Conservation (phyloP, 1,140 invertebrate genomes). For the Euura lappo region DNA sequence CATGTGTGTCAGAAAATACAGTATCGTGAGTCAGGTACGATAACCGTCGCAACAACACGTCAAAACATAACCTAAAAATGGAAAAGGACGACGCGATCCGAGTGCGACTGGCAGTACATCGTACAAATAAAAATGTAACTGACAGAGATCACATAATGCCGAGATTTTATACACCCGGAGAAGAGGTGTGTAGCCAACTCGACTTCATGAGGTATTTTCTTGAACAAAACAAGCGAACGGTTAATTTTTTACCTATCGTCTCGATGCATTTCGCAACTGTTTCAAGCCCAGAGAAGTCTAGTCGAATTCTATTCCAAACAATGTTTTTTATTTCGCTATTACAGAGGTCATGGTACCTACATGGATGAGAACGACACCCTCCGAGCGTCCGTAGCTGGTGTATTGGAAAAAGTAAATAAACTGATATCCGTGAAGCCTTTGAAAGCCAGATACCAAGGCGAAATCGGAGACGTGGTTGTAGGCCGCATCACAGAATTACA, state of each 20-base stretch:
- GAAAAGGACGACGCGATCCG: neutral
- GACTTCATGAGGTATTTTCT: conserved; percentile 82
- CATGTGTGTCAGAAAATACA: too few species aligned
- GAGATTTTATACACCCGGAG: conserved; percentile 84
- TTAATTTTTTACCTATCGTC: conserved; percentile 2
- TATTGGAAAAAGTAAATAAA: conserved; percentile 94
- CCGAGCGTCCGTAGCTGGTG: conserved; percentile 91
- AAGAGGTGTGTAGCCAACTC: conserved; percentile 80
- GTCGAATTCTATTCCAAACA: conserved; percentile 11
- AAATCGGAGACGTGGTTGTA: conserved; percentile 97
- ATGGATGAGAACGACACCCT: conserved; percentile 78
- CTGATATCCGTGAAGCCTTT: conserved; percentile 89
- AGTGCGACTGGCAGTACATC: conserved; percentile 56
- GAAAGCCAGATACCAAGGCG: conserved; percentile 90
- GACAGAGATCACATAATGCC: conserved; percentile 62
- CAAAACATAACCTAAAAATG: neutral
- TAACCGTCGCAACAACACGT: too few species aligned
- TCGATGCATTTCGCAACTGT: too few species aligned
- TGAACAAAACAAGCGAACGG: conserved; percentile 13
- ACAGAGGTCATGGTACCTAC: conserved; percentile 97
- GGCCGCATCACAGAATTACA: conserved; percentile 92
- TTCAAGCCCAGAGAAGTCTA: neutral
- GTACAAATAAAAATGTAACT: conserved; percentile 62
- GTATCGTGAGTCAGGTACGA: too few species aligned
- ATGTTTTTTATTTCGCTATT: conserved; percentile 27